Percentiles rank a stretch among this genome's conserved stretches.
Evolutionary conservation across 2,113 vertebrate species (phyloP).

Genomic region (Emydura subglobosa): DNA sequence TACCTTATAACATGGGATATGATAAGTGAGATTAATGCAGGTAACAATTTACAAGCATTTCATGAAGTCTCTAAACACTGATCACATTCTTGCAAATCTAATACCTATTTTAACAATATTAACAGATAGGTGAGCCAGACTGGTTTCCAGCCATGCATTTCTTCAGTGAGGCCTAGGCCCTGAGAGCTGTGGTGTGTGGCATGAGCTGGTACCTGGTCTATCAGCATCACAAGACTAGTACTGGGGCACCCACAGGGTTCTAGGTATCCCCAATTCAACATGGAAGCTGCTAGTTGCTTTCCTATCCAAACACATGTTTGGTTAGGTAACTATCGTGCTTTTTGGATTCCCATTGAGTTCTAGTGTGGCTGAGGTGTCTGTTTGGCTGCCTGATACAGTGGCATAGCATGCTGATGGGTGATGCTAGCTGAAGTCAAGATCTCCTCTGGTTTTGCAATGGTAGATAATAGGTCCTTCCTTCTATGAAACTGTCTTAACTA

Average conservation of each 20-base stretch:
- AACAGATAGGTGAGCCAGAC: neutral
- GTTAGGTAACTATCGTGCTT: neutral
- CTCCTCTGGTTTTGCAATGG: neutral
- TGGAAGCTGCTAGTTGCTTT: neutral
- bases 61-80: neutral
- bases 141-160: neutral
- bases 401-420: neutral
- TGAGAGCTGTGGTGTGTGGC: neutral
- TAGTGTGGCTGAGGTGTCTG: rapidly evolving
- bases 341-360: rapidly evolving
- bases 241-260: rapidly evolving
- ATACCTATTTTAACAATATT: neutral
- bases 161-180: neutral
- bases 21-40: neutral
- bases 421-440: neutral
- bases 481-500: neutral
- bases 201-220: neutral
- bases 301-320: neutral
- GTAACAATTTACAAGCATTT: neutral
- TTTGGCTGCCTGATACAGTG: rapidly evolving
- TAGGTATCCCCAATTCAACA: neutral
- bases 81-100: neutral
- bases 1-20: neutral
- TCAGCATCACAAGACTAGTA: neutral
- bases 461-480: neutral